Conservation (phyloP, 2,113 vertebrate species). For the Archilochus colubris region DNA sequence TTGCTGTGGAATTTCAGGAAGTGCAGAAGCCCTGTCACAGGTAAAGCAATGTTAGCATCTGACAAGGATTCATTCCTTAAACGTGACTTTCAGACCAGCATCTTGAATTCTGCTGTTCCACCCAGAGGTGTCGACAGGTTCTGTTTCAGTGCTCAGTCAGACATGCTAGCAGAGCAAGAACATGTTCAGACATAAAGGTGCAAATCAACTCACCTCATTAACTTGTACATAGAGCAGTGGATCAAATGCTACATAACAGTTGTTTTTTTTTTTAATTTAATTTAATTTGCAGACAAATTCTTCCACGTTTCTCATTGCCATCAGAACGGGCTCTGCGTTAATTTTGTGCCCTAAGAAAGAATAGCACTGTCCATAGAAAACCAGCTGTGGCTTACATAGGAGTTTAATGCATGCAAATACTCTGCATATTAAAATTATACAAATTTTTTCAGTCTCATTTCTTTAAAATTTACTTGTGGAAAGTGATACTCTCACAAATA, state of each 20-base stretch:
- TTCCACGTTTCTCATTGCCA: background rate
- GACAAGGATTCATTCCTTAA: background rate
- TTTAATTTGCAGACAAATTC: background rate
- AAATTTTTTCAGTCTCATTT: background rate
- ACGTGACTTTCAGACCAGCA: background rate
- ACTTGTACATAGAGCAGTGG: background rate
- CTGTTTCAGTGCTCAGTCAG: background rate
- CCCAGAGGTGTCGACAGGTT: background rate
- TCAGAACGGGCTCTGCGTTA: background rate
- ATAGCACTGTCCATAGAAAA: background rate
- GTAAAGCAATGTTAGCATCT: background rate
- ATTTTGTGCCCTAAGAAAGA: background rate
- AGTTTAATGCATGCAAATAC: background rate
- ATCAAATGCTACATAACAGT: background rate
- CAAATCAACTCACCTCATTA: background rate
- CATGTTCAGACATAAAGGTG: slow-evolving; percentile 9
- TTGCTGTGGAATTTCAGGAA: background rate
- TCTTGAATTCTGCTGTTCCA: background rate
- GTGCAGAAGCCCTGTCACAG: background rate
- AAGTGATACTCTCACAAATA: background rate
- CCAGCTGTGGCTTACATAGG: background rate
- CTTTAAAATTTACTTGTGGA: background rate
- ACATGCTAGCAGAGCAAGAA: background rate
- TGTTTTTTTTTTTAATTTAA: background rate
- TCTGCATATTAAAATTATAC: background rate